Conservation (phyloP, 53 echinoderm and acorn worm species). For the Crossaster papposus region DNA sequence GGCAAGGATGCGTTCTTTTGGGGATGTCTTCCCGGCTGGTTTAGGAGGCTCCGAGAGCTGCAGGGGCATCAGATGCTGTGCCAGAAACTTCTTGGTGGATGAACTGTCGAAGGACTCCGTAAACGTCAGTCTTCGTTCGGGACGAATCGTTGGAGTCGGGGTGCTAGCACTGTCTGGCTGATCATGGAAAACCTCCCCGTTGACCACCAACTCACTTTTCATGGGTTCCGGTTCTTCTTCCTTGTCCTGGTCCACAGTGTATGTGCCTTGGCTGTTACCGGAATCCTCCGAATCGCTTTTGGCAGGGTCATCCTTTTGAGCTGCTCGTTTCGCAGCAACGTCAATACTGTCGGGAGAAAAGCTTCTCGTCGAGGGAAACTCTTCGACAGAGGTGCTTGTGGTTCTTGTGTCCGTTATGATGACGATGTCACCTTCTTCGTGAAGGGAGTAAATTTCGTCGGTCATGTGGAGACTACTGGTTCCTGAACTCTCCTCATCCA, state of each 20-base stretch:
- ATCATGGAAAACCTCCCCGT: constrained; percentile 61
- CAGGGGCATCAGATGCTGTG: constrained; percentile 72
- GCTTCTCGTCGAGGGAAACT: constrained; percentile 61
- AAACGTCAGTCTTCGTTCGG: constrained; percentile 56
- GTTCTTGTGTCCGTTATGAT: constrained; percentile 86
- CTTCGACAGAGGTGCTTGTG: constrained; percentile 61
- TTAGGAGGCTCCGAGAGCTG: constrained; percentile 59
- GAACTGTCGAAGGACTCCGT: constrained; percentile 51
- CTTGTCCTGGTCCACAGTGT: constrained; percentile 76
- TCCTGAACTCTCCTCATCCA: constrained; percentile 83
- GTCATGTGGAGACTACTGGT: constrained; percentile 72
- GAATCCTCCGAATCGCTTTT: constrained; percentile 58
- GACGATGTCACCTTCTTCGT: constrained; percentile 91
- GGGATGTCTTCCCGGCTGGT: constrained; percentile 40
- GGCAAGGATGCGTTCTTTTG: constrained; percentile 77
- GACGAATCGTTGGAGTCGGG: constrained; percentile 17
- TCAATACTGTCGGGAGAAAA: constrained; percentile 96
- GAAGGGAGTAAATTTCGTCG: constrained; percentile 79
- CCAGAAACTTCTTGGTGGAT: constrained; percentile 62
- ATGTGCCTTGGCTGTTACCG: constrained; percentile 86
- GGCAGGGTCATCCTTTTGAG: constrained; percentile 31
- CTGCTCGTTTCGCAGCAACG: constrained; percentile 69
- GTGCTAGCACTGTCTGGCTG: constrained; percentile 40
- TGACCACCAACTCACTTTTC: constrained; percentile 48
- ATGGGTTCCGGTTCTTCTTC: constrained; percentile 30